These are phyloP conservation scores for Ophion slaviceki DNA, from an alignment of 2,888 invertebrate genomes.

Conservation along the genomic window DNA sequence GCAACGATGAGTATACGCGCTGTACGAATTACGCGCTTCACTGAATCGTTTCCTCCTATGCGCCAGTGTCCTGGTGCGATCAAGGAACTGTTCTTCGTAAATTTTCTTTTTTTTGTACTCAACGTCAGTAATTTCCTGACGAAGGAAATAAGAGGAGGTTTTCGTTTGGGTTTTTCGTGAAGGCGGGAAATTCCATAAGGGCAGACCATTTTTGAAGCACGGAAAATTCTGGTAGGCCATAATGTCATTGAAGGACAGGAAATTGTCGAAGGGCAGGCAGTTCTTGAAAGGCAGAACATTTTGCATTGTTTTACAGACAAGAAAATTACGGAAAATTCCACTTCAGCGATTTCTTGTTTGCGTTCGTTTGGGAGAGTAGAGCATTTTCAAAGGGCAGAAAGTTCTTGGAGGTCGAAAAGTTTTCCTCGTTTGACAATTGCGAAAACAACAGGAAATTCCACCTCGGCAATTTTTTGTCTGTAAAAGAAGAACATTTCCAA, in stretches of 20 bases:
- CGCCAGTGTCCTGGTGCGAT: slow-evolving; percentile 25
- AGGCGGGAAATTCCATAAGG: not conserved
- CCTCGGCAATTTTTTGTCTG: no score
- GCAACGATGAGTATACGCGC: slow-evolving; percentile 22
- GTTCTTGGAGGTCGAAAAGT: no score
- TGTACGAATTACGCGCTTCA: slow-evolving; percentile 52
- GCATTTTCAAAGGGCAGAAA: not conserved
- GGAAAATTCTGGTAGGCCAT: not conserved
- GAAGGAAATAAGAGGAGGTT: not conserved
- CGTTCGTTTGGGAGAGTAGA: no score
- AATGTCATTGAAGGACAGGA: not conserved
- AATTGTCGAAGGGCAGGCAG: not conserved
- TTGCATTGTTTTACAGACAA: no score
- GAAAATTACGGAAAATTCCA: no score
- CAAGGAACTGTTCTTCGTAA: not conserved
- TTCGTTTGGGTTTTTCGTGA: not conserved
- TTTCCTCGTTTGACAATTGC: no score
- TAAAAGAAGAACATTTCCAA: no score
- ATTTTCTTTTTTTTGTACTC: not conserved
- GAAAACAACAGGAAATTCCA: no score
- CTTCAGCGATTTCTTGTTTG: no score
- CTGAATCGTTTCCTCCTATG: slow-evolving; percentile 51
- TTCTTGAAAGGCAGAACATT: not conserved
- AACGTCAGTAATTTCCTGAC: not conserved
- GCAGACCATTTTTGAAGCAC: not conserved